A percentile compares a stretch with the other conserved stretches of the same genome.
These are phyloP conservation scores for Caradrina kadenii DNA, from an alignment of 2,888 invertebrate genomes.

Conservation along the genomic window DNA sequence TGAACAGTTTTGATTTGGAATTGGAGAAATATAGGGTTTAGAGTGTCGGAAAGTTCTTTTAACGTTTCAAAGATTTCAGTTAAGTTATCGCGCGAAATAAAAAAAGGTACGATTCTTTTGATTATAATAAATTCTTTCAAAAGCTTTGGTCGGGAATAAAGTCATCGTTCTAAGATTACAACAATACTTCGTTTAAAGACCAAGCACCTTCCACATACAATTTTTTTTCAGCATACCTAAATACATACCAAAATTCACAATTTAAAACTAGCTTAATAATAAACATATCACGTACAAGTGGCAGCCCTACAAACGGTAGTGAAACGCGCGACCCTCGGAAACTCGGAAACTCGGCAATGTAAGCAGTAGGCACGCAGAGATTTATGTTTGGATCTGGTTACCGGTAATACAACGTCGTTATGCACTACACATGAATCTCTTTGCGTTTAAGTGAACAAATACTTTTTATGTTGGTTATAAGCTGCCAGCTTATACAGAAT, in stretches of 20 bases:
- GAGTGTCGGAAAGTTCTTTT: conserved; percentile 36
- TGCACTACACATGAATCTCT: conserved; percentile 36
- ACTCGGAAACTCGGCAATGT: conserved; percentile 64
- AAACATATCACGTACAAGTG: background rate
- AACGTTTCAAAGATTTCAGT: conserved; percentile 24
- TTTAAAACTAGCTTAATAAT: background rate
- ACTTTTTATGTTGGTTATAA: background rate
- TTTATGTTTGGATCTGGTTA: conserved; percentile 68
- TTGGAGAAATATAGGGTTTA: conserved; percentile 41
- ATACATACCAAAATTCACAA: background rate
- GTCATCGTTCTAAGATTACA: background rate
- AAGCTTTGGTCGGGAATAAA: background rate
- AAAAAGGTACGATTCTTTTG: conserved; percentile 9
- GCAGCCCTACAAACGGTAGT: conserved; percentile 41
- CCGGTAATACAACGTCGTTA: conserved; percentile 55
- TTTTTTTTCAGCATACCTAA: background rate
- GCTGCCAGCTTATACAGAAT: too few relatives aligned
- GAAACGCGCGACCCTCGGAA: conserved; percentile 59
- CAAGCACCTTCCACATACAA: too few relatives aligned
- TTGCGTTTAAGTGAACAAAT: background rate
- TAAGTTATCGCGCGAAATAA: conserved; percentile 9
- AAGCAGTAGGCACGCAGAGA: conserved; percentile 58
- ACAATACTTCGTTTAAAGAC: background rate
- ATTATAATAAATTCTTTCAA: conserved; percentile 7
- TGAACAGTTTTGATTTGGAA: conserved; percentile 37